Conservation (phyloP, 1,140 invertebrate genomes). For the Doryteuthis pealeii region DNA sequence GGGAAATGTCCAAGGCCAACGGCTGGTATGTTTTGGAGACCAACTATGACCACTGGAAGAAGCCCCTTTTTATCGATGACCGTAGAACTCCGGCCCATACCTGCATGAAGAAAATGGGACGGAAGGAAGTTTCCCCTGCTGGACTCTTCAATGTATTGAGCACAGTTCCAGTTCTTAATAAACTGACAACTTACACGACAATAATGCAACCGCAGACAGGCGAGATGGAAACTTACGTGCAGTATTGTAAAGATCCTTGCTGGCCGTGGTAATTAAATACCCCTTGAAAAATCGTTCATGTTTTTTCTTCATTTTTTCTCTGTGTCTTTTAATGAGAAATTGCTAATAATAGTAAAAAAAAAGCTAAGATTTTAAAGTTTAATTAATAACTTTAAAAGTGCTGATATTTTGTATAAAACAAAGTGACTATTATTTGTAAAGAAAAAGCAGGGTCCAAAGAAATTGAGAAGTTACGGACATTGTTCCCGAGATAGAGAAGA, state of each 20-base stretch:
- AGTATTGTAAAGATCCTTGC: slow-evolving; percentile 62
- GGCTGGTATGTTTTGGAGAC: slow-evolving; percentile 67
- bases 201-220: slow-evolving; percentile 62
- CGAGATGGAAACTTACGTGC: slow-evolving; percentile 60
- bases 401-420: no score
- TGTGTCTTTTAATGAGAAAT: no score
- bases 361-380: no score
- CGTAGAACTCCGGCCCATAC: slow-evolving; percentile 62
- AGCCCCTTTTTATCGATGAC: slow-evolving; percentile 65
- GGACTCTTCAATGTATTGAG: slow-evolving; percentile 64
- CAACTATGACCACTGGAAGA: slow-evolving; percentile 68
- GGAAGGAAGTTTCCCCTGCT: slow-evolving; percentile 48
- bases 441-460: no score
- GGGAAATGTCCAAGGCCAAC: slow-evolving; percentile 43
- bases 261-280: slow-evolving; percentile 52
- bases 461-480: no score
- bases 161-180: slow-evolving; percentile 65
- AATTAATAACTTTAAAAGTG: no score
- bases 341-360: no score
- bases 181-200: no score
- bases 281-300: no score
- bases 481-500: no score
- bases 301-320: neutral
- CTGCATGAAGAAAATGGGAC: slow-evolving; percentile 61
- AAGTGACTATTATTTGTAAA: no score